phyloP scores from a whole-genome alignment of 2,888 invertebrate genomes.

The Parnassius apollo region DNA sequence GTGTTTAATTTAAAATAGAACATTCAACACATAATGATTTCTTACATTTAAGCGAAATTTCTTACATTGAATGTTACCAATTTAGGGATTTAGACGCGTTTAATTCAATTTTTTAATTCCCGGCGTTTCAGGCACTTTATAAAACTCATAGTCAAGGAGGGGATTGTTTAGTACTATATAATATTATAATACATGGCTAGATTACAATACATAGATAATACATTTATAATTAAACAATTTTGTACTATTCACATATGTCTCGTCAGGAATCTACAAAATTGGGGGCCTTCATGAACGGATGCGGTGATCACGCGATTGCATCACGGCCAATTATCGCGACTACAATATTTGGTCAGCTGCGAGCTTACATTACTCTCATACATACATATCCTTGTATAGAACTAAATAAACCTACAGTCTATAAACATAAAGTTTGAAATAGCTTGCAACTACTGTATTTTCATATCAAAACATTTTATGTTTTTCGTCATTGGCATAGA shows the following conservation, averaged over 20 bases:
- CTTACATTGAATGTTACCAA: too few relatives aligned
- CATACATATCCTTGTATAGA: constrained; percentile 28
- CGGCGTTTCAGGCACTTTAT: too few relatives aligned
- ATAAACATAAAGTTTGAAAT: constrained; percentile 33
- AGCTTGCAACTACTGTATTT: constrained; percentile 11
- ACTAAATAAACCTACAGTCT: constrained; percentile 34
- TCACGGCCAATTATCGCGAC: constrained; percentile 77
- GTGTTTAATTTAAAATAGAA: too few relatives aligned
- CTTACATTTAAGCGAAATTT: too few relatives aligned
- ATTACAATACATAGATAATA: too few relatives aligned
- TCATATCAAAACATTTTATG: constrained; percentile 42
- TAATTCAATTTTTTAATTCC: too few relatives aligned
- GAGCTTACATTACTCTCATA: constrained; percentile 52
- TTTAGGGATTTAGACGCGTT: too few relatives aligned
- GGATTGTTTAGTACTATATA: too few relatives aligned
- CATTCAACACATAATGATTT: too few relatives aligned
- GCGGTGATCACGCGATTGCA: constrained; percentile 73
- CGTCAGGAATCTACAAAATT: constrained; percentile 31
- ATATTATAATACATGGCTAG: too few relatives aligned
- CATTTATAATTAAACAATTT: not conserved
- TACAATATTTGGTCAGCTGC: constrained; percentile 81
- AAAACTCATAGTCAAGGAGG: too few relatives aligned
- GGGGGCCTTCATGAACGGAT: constrained; percentile 35
- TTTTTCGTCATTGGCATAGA: constrained; percentile 43
- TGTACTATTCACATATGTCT: constrained; percentile 13